Conservation (phyloP, 2,797 vertebrate species). For the Hippoglossus hippoglossus region DNA sequence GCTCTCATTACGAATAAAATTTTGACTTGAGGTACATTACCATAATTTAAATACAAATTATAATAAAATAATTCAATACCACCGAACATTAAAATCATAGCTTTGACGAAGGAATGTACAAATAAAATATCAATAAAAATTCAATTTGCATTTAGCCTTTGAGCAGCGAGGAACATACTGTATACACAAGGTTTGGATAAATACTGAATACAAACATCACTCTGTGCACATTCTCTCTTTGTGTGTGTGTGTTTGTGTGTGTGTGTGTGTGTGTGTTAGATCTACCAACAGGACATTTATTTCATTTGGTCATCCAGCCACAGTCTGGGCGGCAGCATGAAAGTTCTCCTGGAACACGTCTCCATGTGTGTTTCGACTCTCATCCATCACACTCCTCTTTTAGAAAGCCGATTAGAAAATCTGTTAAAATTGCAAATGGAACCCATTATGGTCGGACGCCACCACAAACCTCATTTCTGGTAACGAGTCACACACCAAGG, state of each 20-base stretch:
- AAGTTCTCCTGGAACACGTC: slow-evolving; percentile 9
- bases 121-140: too few species aligned
- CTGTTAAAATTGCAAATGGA: slow-evolving; percentile 57
- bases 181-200: not conserved
- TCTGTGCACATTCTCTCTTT: not conserved
- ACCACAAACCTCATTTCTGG: slow-evolving; percentile 46
- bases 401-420: slow-evolving; percentile 39
- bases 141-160: too few species aligned
- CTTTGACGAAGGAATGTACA: too few species aligned
- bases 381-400: slow-evolving; percentile 31
- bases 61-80: too few species aligned
- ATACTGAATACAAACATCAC: too few species aligned
- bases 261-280: not conserved
- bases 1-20: too few species aligned
- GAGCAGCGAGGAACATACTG: too few species aligned
- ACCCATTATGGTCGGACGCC: slow-evolving; percentile 46
- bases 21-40: too few species aligned
- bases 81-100: too few species aligned
- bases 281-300: slow-evolving; percentile 2
- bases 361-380: slow-evolving; percentile 19
- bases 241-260: not conserved
- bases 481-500: slow-evolving; percentile 56
- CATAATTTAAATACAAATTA: too few species aligned
- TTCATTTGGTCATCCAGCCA: not conserved
- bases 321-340: slow-evolving; percentile 18